Evolutionary conservation across 2,113 vertebrate species (phyloP), one percentile per base, ranked within the genome.

Genomic region (Bucco capensis): DNA sequence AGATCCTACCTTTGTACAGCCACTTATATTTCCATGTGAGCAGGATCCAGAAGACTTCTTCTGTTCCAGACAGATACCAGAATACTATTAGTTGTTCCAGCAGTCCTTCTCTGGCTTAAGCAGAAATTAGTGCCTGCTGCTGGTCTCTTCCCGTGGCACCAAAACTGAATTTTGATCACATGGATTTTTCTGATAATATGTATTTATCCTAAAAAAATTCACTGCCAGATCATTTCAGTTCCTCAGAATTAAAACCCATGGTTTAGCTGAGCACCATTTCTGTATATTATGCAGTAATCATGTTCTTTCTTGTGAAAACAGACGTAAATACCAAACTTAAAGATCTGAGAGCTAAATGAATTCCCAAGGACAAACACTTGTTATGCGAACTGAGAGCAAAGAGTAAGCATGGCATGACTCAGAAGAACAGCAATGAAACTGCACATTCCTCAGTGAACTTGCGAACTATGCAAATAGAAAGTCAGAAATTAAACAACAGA

Each of bases 391-490:
- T 64, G 44, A 89, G 28, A 75, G 65, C 35, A 90, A 84, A 69
- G 9, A 92, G 25, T 14, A 56, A 71, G 44, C 44, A 50, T 10
- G 9, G 28, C 30, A 31, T 89, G 78, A 87, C 37, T 72, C 81
- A 79, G 77, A 90, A 72, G 22, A 89, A 24, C 46, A 91, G 62
- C 19, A 75, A 38, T 84, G 74, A 82, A 72, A 65, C 40, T 65
- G 76, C 50, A 83, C 42, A 50, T 46, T 85, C 62, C 33, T 73
- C 46, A 28, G 17, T 35, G 28, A 50, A 47, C 50, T 82, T 82
- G 31, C 61, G n/a, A 82, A 92, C 73, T 78, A 82, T 70, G 82
- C 83, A 82, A 94, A 90, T 37, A 83, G 42, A 47, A 91, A 78
- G 54, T 40, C 42, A 92, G 57, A 88, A 92, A 87, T 79, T 33